phyloP scores from a whole-genome alignment of 2,888 invertebrate species.

The Cheiracanthium punctorium region DNA sequence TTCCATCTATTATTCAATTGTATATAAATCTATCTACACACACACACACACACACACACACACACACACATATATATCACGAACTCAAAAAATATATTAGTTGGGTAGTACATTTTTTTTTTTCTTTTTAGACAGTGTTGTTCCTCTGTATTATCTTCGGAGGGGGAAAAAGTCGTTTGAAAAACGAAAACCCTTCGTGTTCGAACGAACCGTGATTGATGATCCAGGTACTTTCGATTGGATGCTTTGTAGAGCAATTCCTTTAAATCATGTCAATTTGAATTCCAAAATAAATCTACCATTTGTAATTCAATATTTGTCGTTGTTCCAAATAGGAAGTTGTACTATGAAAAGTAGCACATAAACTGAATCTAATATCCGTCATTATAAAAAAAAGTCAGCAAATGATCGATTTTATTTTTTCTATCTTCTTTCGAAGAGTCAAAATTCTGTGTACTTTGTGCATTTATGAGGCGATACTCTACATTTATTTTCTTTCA shows the following conservation, averaged over 20 bases:
- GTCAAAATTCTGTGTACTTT: too few species aligned
- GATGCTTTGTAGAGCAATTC: neutral
- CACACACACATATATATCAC: too few species aligned
- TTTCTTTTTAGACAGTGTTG: too few species aligned
- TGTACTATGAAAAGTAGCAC: neutral
- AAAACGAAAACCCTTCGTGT: too few species aligned
- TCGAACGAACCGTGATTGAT: neutral
- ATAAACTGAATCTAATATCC: neutral
- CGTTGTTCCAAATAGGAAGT: neutral
- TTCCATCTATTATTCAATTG: neutral
- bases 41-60: neutral
- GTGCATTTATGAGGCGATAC: too few species aligned
- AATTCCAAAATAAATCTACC: neutral
- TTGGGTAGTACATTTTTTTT: too few species aligned
- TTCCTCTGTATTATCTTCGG: too few species aligned
- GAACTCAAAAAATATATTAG: too few species aligned
- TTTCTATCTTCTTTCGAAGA: too few species aligned
- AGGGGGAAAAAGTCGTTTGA: too few species aligned
- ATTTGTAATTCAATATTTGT: constrained; percentile 2
- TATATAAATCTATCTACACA: neutral
- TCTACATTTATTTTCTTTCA: too few species aligned
- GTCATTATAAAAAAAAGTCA: neutral
- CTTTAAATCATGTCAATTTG: neutral
- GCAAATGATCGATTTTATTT: too few species aligned
- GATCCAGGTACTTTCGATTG: neutral